These are phyloP conservation scores for Litoditis marina DNA, from an alignment of 2,888 invertebrate species.

Conservation along the genomic window DNA sequence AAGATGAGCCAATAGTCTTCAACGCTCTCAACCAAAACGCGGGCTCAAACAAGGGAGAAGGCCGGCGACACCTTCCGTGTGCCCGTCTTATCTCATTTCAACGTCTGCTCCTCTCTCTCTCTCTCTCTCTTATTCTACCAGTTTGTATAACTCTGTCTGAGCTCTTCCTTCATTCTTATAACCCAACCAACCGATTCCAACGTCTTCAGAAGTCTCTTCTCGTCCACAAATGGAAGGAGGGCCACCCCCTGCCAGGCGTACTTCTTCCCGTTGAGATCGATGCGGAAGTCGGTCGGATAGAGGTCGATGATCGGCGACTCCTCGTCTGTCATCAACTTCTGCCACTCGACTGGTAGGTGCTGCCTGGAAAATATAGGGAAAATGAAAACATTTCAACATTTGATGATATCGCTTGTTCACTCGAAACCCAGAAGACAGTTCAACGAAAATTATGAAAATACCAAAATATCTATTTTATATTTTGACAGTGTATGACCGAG, in stretches of 20 bases:
- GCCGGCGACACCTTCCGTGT: no score
- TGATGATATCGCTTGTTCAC: neutral
- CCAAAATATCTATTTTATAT: slow-evolving; percentile 8
- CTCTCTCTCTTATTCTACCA: no score
- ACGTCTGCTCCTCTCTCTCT: no score
- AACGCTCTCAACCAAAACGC: no score
- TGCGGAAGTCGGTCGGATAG: slow-evolving; percentile 90
- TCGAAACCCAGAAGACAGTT: no score
- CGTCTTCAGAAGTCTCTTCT: slow-evolving; percentile 74
- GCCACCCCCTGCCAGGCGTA: slow-evolving; percentile 99
- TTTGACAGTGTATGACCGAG: no score
- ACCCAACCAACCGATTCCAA: slow-evolving; percentile 31
- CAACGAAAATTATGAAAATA: no score
- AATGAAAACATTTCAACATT: neutral
- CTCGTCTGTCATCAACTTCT: slow-evolving; percentile 84
- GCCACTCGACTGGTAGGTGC: slow-evolving; percentile 91
- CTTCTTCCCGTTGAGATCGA: slow-evolving; percentile 91
- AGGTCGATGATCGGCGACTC: slow-evolving; percentile 94
- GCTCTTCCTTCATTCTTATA: no score
- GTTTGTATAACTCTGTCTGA: no score
- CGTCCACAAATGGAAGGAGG: slow-evolving; percentile 93
- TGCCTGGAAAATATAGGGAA: slow-evolving; percentile 66
- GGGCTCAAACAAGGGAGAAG: no score
- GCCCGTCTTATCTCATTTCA: no score
- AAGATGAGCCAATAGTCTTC: no score